A percentile compares a stretch with the other conserved stretches of the same genome.
Conservation (phyloP, 1,140 invertebrate genomes). For the Trialeurodes vaporariorum region DNA sequence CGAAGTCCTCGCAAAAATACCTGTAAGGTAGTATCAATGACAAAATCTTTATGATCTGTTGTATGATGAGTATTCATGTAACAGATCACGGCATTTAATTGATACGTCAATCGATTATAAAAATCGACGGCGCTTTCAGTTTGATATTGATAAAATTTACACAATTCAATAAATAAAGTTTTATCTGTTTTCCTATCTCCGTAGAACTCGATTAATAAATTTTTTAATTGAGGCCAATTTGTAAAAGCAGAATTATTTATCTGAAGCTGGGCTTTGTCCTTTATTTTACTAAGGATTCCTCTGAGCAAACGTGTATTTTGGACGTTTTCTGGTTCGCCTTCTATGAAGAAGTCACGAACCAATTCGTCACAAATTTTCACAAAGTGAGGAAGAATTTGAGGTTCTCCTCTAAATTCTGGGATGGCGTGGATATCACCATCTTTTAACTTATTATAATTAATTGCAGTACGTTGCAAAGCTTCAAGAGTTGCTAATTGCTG, state of each 20-base stretch:
- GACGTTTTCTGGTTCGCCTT: not conserved
- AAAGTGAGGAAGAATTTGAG: not conserved
- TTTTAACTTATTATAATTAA: too few relatives aligned
- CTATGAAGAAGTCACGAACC: not conserved
- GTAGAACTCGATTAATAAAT: not conserved
- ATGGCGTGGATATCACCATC: not conserved
- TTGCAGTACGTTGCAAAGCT: too few relatives aligned
- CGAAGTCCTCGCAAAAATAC: not conserved
- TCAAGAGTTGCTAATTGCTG: too few relatives aligned
- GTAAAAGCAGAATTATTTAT: not conserved
- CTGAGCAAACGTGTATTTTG: not conserved
- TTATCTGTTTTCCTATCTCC: not conserved
- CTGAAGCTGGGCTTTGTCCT: not conserved
- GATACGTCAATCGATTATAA: not conserved
- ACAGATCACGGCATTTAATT: not conserved
- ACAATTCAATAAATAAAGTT: not conserved
- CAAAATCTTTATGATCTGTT: not conserved
- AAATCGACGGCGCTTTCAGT: not conserved
- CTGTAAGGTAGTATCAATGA: not conserved
- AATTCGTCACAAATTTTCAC: not conserved
- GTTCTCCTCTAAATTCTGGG: not conserved
- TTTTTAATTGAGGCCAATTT: not conserved
- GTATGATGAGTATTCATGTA: not conserved
- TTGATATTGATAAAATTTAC: not conserved
- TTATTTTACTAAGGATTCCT: not conserved